These are phyloP conservation scores for Mnemiopsis leidyi DNA, from an alignment of 37 sponge, comb jelly and placozoan genomes.

Conservation along the genomic window DNA sequence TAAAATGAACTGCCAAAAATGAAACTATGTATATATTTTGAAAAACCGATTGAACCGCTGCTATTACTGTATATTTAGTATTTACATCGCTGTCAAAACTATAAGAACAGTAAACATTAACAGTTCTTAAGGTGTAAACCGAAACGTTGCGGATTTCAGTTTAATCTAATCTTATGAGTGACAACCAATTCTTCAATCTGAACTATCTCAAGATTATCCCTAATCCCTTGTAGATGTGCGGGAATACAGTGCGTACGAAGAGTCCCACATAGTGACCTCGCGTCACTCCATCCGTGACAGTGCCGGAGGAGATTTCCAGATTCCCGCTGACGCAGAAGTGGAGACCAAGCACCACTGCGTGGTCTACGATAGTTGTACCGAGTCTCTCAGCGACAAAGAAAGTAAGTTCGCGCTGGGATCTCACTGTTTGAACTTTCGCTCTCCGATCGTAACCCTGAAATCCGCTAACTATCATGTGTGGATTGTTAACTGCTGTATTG, in stretches of 20 bases:
- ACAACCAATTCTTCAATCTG: too few species aligned
- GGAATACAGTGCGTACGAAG: slow-evolving; percentile 55
- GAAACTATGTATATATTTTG: too few species aligned
- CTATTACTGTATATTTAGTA: too few species aligned
- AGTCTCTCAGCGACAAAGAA: slow-evolving; percentile 72
- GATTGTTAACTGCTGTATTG: neutral
- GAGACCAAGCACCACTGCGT: slow-evolving; percentile 75
- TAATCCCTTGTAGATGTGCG: slow-evolving; percentile 58
- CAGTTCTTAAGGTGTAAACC: too few species aligned
- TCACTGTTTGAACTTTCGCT: neutral
- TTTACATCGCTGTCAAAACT: too few species aligned
- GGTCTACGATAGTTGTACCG: slow-evolving; percentile 91
- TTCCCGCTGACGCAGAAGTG: slow-evolving; percentile 71
- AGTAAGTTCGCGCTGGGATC: slow-evolving; percentile 70
- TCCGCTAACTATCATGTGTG: neutral
- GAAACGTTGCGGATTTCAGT: too few species aligned
- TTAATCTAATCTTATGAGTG: too few species aligned
- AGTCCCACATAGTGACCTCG: slow-evolving; percentile 28
- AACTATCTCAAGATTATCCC: too few species aligned
- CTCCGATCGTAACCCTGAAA: neutral
- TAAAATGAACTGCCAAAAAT: too few species aligned
- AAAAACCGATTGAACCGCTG: too few species aligned
- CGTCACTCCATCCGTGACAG: slow-evolving; percentile 13
- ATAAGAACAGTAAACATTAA: too few species aligned
- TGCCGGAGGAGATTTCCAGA: slow-evolving; percentile 59